Base-by-base conservation (phyloP, 2,113 vertebrate genomes). In the Arvicanthis niloticus region DNA sequence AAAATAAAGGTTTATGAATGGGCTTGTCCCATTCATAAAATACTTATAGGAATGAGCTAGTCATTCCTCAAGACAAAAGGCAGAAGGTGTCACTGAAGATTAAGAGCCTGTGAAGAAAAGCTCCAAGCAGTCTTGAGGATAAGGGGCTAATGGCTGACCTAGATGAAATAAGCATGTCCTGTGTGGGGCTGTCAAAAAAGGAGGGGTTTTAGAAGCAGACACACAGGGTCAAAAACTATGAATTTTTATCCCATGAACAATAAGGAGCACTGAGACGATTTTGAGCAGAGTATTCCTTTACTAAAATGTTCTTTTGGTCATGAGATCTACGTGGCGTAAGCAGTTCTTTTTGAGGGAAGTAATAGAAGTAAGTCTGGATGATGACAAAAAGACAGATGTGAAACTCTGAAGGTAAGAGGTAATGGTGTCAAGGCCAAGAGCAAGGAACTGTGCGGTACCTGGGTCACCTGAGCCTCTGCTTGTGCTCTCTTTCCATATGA, bases 161-260 rank as follows among this genome's bases (percentile, higher is more conserved):
- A 86, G 67, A 34, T 75, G 12, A n/a, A 86, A 42, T 53, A 3
- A 4, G 80, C 17, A 22, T 29, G 56, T 16, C 29, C n/a, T 22
- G 0, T 24, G n/a, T 42, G 19, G 7, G 40, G 29, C 51, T 80
- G 60, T 40, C 31, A 4, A 24, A 75, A 88, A n/a, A 58, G 7
- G 16, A n/a, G 6, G 29, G 48, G 34, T 15, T 5, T 67, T 76
- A 21, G 58, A 67, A 67, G 67, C 7, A 95, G 67, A 77, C 3
- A 37, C 78, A 22, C 26, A 85, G 68, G 89, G 34, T n/a, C 45
- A 26, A 60, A 60, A 42, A 31, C 91, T 51, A n/a, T 0, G 0
- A 87, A 62, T 89, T 96, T 95, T 88, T 84, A 89, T 93, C 22
- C 40, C 73, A 1, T 51, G 51, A 92, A 29, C 34, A 70, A 56